These are phyloP conservation scores for Smutsia gigantea DNA, from an alignment of 2,797 vertebrate genomes.

Conservation along the genomic window DNA sequence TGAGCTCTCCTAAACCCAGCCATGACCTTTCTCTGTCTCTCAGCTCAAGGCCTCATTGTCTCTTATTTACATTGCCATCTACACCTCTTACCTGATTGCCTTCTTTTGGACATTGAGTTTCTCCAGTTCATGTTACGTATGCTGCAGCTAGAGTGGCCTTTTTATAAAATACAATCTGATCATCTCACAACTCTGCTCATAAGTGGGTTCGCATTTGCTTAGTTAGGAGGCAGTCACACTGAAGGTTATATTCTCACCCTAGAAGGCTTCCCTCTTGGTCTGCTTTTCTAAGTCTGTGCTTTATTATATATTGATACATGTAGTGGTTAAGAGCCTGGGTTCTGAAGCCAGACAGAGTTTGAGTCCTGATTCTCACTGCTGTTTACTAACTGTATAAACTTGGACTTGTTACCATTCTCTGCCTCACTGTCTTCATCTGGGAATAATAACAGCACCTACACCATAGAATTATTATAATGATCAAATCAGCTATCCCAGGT, in stretches of 20 bases:
- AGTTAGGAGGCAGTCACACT: neutral
- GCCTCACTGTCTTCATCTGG: neutral
- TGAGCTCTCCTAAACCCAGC: neutral
- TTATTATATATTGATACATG: neutral
- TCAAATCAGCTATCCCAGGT: neutral
- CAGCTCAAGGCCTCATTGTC: neutral
- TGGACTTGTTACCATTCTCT: neutral
- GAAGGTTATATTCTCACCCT: neutral
- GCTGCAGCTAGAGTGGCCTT: neutral
- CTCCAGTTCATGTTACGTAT: neutral
- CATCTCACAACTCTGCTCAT: neutral
- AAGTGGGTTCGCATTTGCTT: neutral
- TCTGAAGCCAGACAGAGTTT: conserved; percentile 18
- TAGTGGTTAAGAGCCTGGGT: neutral
- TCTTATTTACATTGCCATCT: neutral
- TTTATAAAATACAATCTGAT: neutral
- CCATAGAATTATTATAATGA: neutral
- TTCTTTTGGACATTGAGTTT: neutral
- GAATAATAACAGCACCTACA: neutral
- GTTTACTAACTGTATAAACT: neutral
- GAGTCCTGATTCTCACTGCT: neutral
- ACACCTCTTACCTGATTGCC: neutral
- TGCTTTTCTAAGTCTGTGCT: neutral
- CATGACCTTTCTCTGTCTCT: neutral
- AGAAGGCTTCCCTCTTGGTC: neutral